Evolutionary conservation across 1,140 invertebrate genomes (phyloP), one percentile per base, ranked within the genome.

Genomic region (Calliphora vicina): DNA sequence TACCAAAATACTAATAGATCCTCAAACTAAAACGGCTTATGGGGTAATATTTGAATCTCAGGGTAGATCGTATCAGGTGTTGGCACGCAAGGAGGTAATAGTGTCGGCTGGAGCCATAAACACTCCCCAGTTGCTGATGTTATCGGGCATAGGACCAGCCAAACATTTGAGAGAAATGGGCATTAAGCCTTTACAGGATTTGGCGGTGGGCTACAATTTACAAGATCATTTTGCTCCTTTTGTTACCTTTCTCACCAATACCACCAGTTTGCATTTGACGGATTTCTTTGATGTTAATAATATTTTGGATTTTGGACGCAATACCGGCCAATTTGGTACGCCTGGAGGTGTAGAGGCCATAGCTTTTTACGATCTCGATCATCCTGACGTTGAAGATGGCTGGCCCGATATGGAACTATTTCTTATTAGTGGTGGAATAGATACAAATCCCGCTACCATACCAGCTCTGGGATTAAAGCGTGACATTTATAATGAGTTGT

Each of bases 311-410:
- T 92, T 0, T 92, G 92, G 8, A 86, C 93, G 20, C 92, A 91
- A 80, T 78, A 89, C 91, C 0, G 96, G 96, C 5, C 94, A 95
- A 0, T 84, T 96, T 8, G 93, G 96, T 0, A 91, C 95, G 20
- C 93, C 96, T 0, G 96, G 96, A 17, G 96, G 95, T 0, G 94
- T 94, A 45, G 97, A 98, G 91, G 95, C 94, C 0, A 87, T 97
- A 0, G 93, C 94, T 0, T 97, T 97, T 84, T 91, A 95, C 73
- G 93, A 96, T 82, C 91, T 95, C 0, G 93, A 95, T 20, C 91
- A 94, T 83, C 92, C 93, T 26, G 26, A 12, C 0, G 90, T 92
- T 10, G 91, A 93, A 81, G 87, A 88, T 0, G 94, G 93, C 25
- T 95, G 93, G 91, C 93, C 96, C 0, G 94, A 97, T 84, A 92